phyloP scores from a whole-genome alignment of 2,888 invertebrate species.

The Dione juno region DNA sequence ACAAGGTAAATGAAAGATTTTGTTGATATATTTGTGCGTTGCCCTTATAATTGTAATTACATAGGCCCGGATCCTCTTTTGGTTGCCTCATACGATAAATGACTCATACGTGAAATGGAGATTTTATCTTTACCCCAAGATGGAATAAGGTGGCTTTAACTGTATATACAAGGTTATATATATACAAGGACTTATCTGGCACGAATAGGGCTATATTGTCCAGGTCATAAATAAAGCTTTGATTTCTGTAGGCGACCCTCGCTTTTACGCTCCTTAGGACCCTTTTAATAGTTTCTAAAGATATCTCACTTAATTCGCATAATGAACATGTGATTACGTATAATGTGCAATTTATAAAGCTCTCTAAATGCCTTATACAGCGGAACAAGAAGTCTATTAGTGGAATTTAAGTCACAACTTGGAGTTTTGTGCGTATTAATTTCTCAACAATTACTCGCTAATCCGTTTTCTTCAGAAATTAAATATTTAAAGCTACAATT shows the following conservation, averaged over 20 bases:
- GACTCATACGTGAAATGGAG: conserved; percentile 77
- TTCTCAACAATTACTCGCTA: conserved; percentile 66
- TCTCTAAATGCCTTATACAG: conserved; percentile 50
- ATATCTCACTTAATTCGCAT: conserved; percentile 74
- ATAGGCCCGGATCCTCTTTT: conserved; percentile 56
- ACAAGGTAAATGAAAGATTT: conserved; percentile 61
- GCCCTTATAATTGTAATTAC: conserved; percentile 69
- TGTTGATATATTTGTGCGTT: conserved; percentile 57
- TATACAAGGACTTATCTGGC: conserved; percentile 73
- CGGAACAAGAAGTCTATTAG: conserved; percentile 49
- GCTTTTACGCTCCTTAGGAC: conserved; percentile 67
- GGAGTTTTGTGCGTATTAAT: conserved; percentile 48
- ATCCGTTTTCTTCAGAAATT: conserved; percentile 75
- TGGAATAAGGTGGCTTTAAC: conserved; percentile 74
- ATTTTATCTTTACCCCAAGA: conserved; percentile 74
- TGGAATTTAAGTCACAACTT: conserved; percentile 38
- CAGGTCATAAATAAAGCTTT: conserved; percentile 81
- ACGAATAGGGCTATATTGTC: conserved; percentile 66
- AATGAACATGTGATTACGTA: conserved; percentile 70
- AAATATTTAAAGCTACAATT: conserved; percentile 77
- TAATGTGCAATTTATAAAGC: conserved; percentile 53
- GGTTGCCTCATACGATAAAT: conserved; percentile 73
- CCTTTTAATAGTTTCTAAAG: conserved; percentile 75
- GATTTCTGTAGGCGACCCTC: conserved; percentile 78
- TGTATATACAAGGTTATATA: conserved; percentile 75